These are phyloP conservation scores for Drosophila stalkeri DNA, from an alignment of 2,888 invertebrate species.

Conservation along the genomic window DNA sequence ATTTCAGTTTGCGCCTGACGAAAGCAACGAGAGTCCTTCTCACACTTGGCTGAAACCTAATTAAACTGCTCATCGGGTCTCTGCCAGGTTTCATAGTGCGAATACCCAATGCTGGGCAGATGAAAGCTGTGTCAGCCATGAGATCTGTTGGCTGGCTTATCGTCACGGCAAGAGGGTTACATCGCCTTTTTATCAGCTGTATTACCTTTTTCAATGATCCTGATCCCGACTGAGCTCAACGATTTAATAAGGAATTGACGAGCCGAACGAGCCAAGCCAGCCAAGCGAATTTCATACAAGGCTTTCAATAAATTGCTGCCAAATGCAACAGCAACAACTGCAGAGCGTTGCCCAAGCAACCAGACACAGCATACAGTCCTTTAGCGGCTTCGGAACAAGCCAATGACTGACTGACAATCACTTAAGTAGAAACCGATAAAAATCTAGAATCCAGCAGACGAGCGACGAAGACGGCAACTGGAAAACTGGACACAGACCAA, in stretches of 20 bases:
- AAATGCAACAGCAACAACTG: slow-evolving; percentile 37
- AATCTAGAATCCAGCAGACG: slow-evolving; percentile 65
- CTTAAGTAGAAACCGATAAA: slow-evolving; percentile 81
- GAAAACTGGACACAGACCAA: slow-evolving; percentile 41
- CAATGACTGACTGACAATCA: slow-evolving; percentile 81
- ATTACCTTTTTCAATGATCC: slow-evolving; percentile 41
- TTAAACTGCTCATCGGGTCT: slow-evolving; percentile 61
- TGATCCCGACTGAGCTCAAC: slow-evolving; percentile 38
- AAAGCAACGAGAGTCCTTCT: slow-evolving; percentile 56
- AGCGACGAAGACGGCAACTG: slow-evolving; percentile 56
- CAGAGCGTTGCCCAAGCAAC: slow-evolving; percentile 18
- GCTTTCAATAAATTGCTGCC: slow-evolving; percentile 71
- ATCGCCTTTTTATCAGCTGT: slow-evolving; percentile 44
- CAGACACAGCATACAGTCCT: slow-evolving; percentile 35
- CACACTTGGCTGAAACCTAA: slow-evolving; percentile 66
- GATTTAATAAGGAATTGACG: slow-evolving; percentile 54
- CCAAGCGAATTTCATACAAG: slow-evolving; percentile 60
- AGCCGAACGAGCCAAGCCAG: slow-evolving; percentile 12
- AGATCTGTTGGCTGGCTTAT: slow-evolving; percentile 50
- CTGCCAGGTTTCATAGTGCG: slow-evolving; percentile 3
- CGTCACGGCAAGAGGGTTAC: slow-evolving; percentile 26
- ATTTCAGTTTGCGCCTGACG: slow-evolving; percentile 59
- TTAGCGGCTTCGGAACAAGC: slow-evolving; percentile 32
- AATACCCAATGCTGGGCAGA: slow-evolving; percentile 11
- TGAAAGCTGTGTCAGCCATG: slow-evolving; percentile 25